phyloP scores from a whole-genome alignment of 2,888 invertebrate genomes.

The Rhorus exstirpatorius region DNA sequence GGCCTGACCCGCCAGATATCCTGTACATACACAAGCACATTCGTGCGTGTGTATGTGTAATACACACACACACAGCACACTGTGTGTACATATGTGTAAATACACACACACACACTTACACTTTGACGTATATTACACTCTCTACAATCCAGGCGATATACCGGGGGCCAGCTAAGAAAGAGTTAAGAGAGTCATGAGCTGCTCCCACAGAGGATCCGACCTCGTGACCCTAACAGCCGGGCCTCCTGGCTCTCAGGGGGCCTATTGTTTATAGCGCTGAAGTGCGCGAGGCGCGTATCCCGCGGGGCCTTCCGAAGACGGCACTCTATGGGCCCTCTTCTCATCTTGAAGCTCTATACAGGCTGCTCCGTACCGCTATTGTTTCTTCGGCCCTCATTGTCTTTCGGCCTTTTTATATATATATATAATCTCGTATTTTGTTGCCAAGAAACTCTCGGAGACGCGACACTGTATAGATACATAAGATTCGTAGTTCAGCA shows the following conservation, averaged over 20 bases:
- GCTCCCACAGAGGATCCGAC: slow-evolving; percentile 84
- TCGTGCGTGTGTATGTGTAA: slow-evolving; percentile 6
- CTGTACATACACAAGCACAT: slow-evolving; percentile 9
- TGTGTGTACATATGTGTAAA: no score
- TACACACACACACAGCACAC: slow-evolving; percentile 29
- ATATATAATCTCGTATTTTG: slow-evolving; percentile 34
- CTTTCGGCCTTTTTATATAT: slow-evolving; percentile 66
- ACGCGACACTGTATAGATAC: slow-evolving; percentile 34
- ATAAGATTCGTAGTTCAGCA: slow-evolving; percentile 22
- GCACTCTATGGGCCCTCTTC: slow-evolving; percentile 18
- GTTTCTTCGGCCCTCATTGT: slow-evolving; percentile 79
- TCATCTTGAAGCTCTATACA: slow-evolving; percentile 21
- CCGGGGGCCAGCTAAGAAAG: slow-evolving; percentile 76
- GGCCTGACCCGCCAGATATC: slow-evolving; percentile 61
- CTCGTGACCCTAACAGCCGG: slow-evolving; percentile 83
- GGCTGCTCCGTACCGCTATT: slow-evolving; percentile 71
- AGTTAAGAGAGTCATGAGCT: slow-evolving; percentile 82
- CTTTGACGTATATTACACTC: slow-evolving; percentile 42
- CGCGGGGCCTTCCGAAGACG: slow-evolving; percentile 67
- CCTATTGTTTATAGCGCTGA: slow-evolving; percentile 81
- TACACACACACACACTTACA: slow-evolving; percentile 14
- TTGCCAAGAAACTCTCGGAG: slow-evolving; percentile 56
- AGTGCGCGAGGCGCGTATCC: slow-evolving; percentile 78
- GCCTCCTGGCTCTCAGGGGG: slow-evolving; percentile 72
- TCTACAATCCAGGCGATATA: slow-evolving; percentile 25